Conservation (phyloP, 2,888 invertebrate species). For the Dolichopus griseipennis region DNA sequence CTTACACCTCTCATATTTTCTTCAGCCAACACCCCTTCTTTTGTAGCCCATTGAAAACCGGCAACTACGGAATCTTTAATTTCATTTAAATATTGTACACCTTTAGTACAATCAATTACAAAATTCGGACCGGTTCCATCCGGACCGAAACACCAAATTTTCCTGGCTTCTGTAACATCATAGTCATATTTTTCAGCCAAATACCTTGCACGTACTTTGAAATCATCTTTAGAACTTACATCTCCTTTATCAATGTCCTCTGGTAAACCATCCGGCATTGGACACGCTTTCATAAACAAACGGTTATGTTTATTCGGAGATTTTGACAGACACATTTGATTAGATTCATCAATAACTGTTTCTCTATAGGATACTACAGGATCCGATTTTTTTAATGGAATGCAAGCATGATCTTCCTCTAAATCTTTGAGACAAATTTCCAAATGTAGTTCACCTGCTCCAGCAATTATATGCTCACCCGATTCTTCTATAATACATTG, state of each 20-base stretch:
- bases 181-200: conserved; percentile 94
- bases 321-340: conserved; percentile 94
- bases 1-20: conserved; percentile 92
- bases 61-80: conserved; percentile 99
- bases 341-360: conserved; percentile 89
- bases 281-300: conserved; percentile 87
- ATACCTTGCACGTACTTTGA: conserved; percentile 92
- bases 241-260: conserved; percentile 96
- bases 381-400: conserved; percentile 97
- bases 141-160: conserved; percentile 99
- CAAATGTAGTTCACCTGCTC: conserved; percentile 98
- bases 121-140: conserved; percentile 98
- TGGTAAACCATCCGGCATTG: conserved; percentile 93
- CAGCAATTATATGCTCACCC: conserved; percentile 99
- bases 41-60: conserved; percentile 99
- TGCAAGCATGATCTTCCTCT: conserved; percentile 99
- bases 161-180: conserved; percentile 95
- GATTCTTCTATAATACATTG: conserved; percentile 99
- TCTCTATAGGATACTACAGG: conserved; percentile 99
- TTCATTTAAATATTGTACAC: conserved; percentile 99
- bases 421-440: conserved; percentile 99
- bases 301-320: conserved; percentile 99
- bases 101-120: conserved; percentile 96
- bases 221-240: conserved; percentile 92
- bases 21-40: conserved; percentile 98